Conservation (phyloP, 2,888 invertebrate genomes). For the Caenorhabditis sinica region DNA sequence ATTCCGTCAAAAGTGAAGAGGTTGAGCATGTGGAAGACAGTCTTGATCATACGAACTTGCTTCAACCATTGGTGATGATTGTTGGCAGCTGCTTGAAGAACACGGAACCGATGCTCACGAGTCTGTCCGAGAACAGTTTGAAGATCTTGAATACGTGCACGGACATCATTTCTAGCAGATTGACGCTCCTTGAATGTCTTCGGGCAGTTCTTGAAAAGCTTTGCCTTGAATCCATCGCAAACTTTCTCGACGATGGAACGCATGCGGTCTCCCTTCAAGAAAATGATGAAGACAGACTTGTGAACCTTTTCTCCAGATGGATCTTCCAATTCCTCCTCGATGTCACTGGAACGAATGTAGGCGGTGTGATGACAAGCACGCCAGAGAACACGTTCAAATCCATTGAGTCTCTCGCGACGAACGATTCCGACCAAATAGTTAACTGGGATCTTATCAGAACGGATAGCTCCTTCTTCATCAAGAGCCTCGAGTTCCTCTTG, state of each 20-base stretch:
- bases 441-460: slow-evolving; percentile 71
- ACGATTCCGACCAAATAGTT: slow-evolving; percentile 97
- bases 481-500: slow-evolving; percentile 73
- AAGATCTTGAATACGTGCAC: slow-evolving; percentile 87
- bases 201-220: slow-evolving; percentile 97
- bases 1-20: slow-evolving; percentile 99
- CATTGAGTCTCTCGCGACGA: slow-evolving; percentile 93
- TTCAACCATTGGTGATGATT: slow-evolving; percentile 97
- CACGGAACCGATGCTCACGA: slow-evolving; percentile 80
- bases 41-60: slow-evolving; percentile 97
- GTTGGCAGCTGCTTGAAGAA: slow-evolving; percentile 95
- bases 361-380: slow-evolving; percentile 96
- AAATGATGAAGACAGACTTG: slow-evolving; percentile 93
- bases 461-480: slow-evolving; percentile 65
- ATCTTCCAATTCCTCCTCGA: slow-evolving; percentile 93
- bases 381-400: slow-evolving; percentile 98
- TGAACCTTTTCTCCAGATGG: slow-evolving; percentile 93
- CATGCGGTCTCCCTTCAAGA: slow-evolving; percentile 94
- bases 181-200: slow-evolving; percentile 90
- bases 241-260: slow-evolving; percentile 95
- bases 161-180: slow-evolving; percentile 80
- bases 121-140: slow-evolving; percentile 87
- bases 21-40: slow-evolving; percentile 97
- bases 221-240: slow-evolving; percentile 87
- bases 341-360: slow-evolving; percentile 87